Base-by-base conservation (phyloP, 2,113 vertebrate species). In the Spizaetus ornatus region DNA sequence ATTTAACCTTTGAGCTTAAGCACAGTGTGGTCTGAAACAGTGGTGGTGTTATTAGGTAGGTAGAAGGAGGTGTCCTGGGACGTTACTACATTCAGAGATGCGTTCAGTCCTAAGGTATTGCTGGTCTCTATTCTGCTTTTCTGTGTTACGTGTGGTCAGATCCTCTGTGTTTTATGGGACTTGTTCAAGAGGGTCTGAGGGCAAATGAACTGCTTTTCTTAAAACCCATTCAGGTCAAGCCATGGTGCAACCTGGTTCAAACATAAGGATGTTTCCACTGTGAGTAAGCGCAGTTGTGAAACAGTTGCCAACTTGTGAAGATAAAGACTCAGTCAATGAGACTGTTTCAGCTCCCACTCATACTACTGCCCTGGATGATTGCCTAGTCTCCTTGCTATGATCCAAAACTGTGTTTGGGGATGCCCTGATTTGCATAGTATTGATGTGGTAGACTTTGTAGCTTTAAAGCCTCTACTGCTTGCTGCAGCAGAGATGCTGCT, bases 331-430 rank as follows among this genome's bases (percentile, higher is more conserved):
- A 86, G 79, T 91, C 62, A 86, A 18, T 90, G 87, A 97, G 95
- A 84, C 43, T 58, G 78, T 81, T 93, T 78, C 78, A 59, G 63
- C 87, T 91, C 96, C 94, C 79, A 96, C 93, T 96, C 89, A 18
- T 73, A 85, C 89, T 93, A 71, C 62, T 96, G 94, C 91, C 89
- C 95, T 97, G 96, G 95, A 95, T 90, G 87, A 65, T 93, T 97
- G 96, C 97, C 96, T 94, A 81, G 84, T 90, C 87, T 95, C 63
- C 58, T 95, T 55, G 71, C 82, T 50, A 23, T 80, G 85, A 97
- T 95, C 84, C 82, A 95, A 11, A 88, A 90, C 43, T 80, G 67
- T 88, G 82, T 88, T 95, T 90, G 47, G 85, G 91, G 62, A 91
- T 95, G 67, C 71, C 79, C 74, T 93, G 59, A 82, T 96, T 97